Evolutionary conservation across 2,113 vertebrate species (phyloP).

Genomic region (Sphaerodactylus townsendi): DNA sequence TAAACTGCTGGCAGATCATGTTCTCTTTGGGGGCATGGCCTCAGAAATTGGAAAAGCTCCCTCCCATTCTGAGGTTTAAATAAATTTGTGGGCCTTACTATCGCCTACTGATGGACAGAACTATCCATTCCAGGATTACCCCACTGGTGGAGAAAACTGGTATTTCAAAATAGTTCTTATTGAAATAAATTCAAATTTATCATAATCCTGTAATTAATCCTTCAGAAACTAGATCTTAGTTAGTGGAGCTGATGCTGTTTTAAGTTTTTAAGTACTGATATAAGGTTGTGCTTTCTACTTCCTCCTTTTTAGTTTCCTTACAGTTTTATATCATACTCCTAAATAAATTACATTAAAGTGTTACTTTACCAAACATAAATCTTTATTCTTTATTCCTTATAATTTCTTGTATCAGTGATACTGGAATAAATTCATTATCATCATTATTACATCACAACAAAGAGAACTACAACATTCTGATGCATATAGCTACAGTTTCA

Average conservation of each 20-base stretch:
- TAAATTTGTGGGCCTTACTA: too few relatives aligned
- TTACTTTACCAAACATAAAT: neutral
- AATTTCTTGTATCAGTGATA: neutral
- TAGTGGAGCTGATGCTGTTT: too few relatives aligned
- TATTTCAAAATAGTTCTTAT: neutral
- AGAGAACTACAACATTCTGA: neutral
- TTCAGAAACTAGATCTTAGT: too few relatives aligned
- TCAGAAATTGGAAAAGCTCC: too few relatives aligned
- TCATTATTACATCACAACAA: conserved; percentile 1
- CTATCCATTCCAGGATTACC: too few relatives aligned
- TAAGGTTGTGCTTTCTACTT: neutral
- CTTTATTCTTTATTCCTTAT: neutral
- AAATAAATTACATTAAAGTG: neutral
- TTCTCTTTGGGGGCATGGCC: too few relatives aligned
- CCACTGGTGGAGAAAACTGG: neutral
- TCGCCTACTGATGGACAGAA: too few relatives aligned
- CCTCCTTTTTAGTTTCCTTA: neutral
- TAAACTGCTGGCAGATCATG: too few relatives aligned
- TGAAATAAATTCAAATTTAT: too few relatives aligned
- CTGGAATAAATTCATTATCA: neutral
- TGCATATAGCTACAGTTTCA: neutral
- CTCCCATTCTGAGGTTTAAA: too few relatives aligned
- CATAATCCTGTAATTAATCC: too few relatives aligned
- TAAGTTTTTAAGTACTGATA: neutral
- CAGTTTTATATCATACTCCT: neutral